Conservation (phyloP, 2,113 vertebrate genomes). For the Rousettus leschenaultii region DNA sequence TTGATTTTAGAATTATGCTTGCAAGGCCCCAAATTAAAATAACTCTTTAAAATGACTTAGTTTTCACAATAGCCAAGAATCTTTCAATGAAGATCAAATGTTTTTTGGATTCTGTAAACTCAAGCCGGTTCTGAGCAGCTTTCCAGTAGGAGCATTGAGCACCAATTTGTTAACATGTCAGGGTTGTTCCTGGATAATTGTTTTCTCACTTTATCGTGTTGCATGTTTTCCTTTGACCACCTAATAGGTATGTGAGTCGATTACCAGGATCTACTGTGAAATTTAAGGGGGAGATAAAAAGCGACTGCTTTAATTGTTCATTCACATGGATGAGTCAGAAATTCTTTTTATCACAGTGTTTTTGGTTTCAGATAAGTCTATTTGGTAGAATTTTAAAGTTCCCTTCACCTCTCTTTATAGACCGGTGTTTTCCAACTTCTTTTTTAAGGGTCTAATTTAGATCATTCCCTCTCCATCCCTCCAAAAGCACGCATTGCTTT, state of each 20-base stretch:
- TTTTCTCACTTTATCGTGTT: background rate
- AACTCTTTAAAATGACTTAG: background rate
- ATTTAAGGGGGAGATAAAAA: background rate
- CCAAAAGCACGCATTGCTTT: background rate
- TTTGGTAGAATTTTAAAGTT: background rate
- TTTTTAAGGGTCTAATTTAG: background rate
- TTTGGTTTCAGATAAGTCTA: background rate
- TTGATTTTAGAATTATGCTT: background rate
- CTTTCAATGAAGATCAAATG: background rate
- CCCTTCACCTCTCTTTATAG: background rate
- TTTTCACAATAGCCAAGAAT: background rate
- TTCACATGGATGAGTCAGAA: background rate
- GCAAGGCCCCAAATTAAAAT: background rate
- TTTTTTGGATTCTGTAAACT: background rate
- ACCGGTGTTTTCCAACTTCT: background rate
- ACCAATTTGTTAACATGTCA: background rate
- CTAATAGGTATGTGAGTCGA: background rate
- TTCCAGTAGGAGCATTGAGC: background rate
- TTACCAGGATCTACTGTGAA: background rate
- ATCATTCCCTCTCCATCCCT: fast-evolving
- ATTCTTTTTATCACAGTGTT: background rate
- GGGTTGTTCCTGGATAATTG: background rate
- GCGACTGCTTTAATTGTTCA: background rate
- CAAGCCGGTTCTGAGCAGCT: background rate
- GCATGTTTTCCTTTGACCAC: background rate